These are phyloP conservation scores for Urocitellus parryii DNA, from an alignment of 2,113 vertebrate species.

Conservation along the genomic window DNA sequence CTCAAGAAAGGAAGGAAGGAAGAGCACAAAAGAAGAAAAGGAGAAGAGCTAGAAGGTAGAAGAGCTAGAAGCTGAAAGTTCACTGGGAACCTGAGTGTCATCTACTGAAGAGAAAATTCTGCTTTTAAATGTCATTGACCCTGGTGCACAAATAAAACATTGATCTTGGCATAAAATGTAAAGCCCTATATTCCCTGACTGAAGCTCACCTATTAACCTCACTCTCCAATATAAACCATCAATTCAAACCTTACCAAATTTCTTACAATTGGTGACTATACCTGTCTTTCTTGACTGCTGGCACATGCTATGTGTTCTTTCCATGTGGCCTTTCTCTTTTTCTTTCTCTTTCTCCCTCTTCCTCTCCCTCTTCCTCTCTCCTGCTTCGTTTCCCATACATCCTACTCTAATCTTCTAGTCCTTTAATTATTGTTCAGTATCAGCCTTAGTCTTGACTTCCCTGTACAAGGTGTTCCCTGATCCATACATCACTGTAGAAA, in stretches of 20 bases:
- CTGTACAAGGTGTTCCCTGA: not conserved
- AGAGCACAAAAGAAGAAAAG: not conserved
- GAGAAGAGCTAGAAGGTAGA: too few relatives aligned
- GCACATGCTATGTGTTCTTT: fast-evolving
- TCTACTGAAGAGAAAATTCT: not conserved
- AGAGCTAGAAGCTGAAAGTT: too few relatives aligned
- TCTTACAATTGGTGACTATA: not conserved
- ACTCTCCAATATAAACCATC: not conserved
- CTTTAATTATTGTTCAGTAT: not conserved
- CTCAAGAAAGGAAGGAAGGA: not conserved
- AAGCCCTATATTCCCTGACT: not conserved
- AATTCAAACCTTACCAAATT: not conserved
- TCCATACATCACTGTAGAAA: not conserved
- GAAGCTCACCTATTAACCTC: not conserved
- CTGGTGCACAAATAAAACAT: not conserved
- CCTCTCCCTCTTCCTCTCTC: not conserved
- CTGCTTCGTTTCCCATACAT: not conserved
- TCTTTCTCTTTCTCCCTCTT: too few relatives aligned
- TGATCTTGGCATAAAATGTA: not conserved
- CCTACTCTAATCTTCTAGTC: not conserved
- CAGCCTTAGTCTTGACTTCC: not conserved
- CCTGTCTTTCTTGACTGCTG: not conserved
- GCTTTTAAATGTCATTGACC: not conserved
- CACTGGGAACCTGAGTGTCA: not conserved
- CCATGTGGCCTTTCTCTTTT: not conserved